Base-by-base conservation (phyloP, 2,888 invertebrate species). In the Caenorhabditis auriculariae region DNA sequence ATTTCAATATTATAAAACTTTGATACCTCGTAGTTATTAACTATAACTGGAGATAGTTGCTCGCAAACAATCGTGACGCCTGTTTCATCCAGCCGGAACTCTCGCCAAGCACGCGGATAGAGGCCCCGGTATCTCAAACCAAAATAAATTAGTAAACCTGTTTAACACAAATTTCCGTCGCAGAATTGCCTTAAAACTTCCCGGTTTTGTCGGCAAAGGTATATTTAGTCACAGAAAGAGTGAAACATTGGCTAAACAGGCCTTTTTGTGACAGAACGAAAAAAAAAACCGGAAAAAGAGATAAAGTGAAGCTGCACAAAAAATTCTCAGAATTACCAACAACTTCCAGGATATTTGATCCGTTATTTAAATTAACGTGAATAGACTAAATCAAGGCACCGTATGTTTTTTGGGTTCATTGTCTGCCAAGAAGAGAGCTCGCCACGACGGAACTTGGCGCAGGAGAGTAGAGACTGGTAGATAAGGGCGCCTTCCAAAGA, bases 31-130 rank as follows among this genome's bases (percentile, higher is more conserved):
- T 94, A 94, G 83, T 94, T 90, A 82, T 93, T 88, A 24, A 93
- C 93, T 83, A 93, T 89, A 17, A 93, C 88, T 6, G 94, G 93
- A 29, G 93, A 93, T 72, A 93, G 87, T 84, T 94, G 93, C 50
- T 91, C 87, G 81, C 92, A 91, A 39, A 88, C 86, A 53, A 94
- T 85, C 72, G 87, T 88, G 35, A 94, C 84, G 21, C 89, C 88
- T 82, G 88, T 88, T 80, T 90, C 88, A 2, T 89, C 88, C 43
- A 94, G 87, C 81, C 90, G 88, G 83, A 90, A 93, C 60, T 89
- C 89, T 15, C 91, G 91, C 93, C 93, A 94, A 3, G 92, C 87
- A 54, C 91, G 86, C 0, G 94, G 94, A 84, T 91, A 94, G 19
- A 94, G 85, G 0, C 89, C 93, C 23, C 90, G 62, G 32, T 73